Base-by-base conservation (phyloP, 2,797 vertebrate species). In the Eupleurogrammus muticus region DNA sequence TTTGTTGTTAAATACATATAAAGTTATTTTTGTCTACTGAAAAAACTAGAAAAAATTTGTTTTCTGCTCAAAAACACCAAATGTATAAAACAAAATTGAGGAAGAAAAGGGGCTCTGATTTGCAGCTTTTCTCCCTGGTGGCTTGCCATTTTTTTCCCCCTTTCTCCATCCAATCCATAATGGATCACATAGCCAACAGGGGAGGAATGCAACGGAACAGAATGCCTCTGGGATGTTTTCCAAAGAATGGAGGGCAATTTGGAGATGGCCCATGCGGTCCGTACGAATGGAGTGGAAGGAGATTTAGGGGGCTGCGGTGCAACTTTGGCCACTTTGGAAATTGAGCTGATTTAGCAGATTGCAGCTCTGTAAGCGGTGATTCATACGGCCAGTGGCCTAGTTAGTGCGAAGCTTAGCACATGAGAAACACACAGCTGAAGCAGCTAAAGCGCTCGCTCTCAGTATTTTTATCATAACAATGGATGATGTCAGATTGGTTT, bases 201-300 rank as follows among this genome's bases (percentile, higher is more conserved):
- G 42, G 58, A 23, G 55, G 0, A 9, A 17, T 44, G 16, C 16
- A 44, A 44, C 40, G 17, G 66, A n/a, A n/a, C 58, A 59, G 56
- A 66, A 71, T 75, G 75, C 53, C 46, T 50, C 65, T 76, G 71
- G 87, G 85, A 85, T 40, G 59, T 40, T 58, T 84, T 87, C 80
- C 81, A 88, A 80, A 72, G 57, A 44, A 62, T 14, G 16, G 54
- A 65, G 63, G 66, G 70, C 65, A 63, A 82, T 82, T 83, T 79
- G 80, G 73, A 80, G 68, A 81, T 74, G 61, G 68, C 69, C 63
- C 54, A 74, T 61, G 49, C 50, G 36, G 28, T 61, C 36, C 47
- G 51, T 67, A 40, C 75, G 40, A 75, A 70, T 17, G 57, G 44
- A 65, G 23, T 57, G 9, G 16, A 72, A 46, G 17, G 48, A 64